Percentiles rank a stretch among this genome's conserved stretches.
Evolutionary conservation across 2,113 vertebrate species (phyloP).

Genomic region (Crocuta crocuta): DNA sequence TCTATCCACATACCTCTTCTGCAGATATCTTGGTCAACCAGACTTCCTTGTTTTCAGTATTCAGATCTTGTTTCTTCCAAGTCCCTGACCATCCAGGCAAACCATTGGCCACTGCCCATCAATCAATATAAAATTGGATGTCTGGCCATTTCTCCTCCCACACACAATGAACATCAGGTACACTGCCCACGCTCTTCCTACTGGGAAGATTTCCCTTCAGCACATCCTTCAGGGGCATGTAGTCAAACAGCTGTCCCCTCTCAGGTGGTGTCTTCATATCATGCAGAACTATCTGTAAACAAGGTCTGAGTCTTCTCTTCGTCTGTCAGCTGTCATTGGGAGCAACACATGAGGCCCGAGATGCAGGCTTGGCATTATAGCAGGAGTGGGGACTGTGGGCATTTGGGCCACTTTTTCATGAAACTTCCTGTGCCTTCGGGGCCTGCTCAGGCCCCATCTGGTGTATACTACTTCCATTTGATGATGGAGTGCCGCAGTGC

Average conservation of each 20-base stretch:
- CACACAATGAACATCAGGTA: neutral
- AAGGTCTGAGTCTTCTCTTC: neutral
- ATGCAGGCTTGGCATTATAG: neutral
- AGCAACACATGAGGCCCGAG: neutral
- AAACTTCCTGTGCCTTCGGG: neutral
- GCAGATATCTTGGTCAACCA: neutral
- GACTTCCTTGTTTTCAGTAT: neutral
- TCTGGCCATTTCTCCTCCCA: neutral
- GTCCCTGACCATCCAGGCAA: neutral
- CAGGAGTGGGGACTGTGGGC: neutral
- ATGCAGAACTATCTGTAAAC: neutral
- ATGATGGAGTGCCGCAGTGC: neutral
- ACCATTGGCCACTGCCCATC: neutral
- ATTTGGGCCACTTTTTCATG: neutral
- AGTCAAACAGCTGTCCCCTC: neutral
- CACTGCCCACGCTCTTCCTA: no score
- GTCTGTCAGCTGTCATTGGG: neutral
- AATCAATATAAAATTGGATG: neutral
- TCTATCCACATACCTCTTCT: neutral
- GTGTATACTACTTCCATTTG: neutral
- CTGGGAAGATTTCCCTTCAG: neutral
- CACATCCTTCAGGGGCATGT: neutral
- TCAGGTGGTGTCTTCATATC: neutral
- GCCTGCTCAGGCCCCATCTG: neutral
- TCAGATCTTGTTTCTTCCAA: neutral